Conservation (phyloP, 2,888 invertebrate species). For the Nephrotoma guestfalica region DNA sequence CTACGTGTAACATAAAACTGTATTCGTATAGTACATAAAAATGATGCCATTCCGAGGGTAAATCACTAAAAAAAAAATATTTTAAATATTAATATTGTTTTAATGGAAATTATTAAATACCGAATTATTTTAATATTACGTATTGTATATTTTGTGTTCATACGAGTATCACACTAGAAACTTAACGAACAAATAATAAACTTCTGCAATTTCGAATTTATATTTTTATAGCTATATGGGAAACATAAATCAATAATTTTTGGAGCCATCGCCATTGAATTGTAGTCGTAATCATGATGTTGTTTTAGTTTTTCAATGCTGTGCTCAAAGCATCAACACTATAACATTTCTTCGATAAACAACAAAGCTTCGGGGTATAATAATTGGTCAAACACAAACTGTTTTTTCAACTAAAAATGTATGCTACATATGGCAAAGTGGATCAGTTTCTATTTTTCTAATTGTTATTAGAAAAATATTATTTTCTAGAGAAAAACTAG, state of each 20-base stretch:
- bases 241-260: neutral
- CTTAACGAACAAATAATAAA: too few species aligned
- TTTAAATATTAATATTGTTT: neutral
- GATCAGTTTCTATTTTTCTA: too few species aligned
- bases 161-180: neutral
- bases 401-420: too few species aligned
- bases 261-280: neutral
- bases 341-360: too few species aligned
- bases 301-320: neutral
- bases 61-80: neutral
- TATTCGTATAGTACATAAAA: neutral
- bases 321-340: too few species aligned
- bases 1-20: neutral
- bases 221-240: neutral
- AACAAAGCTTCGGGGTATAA: too few species aligned
- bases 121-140: neutral
- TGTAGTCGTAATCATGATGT: neutral
- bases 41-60: neutral
- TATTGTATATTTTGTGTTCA: neutral
- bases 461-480: too few species aligned
- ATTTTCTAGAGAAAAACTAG: too few species aligned
- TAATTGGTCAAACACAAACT: too few species aligned
- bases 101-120: neutral
- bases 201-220: neutral
- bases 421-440: too few species aligned